Conservation (phyloP, 2,113 vertebrate genomes). For the Melanerpes formicivorus region DNA sequence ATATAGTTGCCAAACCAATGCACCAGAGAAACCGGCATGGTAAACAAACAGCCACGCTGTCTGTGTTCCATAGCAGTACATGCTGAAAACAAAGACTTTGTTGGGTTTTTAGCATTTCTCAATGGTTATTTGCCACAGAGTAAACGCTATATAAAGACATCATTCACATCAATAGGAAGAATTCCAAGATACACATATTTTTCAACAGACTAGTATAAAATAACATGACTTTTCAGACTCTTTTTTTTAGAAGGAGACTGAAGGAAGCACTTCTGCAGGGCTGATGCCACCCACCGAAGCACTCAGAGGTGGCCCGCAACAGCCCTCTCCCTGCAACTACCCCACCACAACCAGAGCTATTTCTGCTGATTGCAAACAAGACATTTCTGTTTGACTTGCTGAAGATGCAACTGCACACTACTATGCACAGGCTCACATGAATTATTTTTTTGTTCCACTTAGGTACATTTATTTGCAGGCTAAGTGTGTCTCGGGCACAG, state of each 20-base stretch:
- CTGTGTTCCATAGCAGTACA: background rate
- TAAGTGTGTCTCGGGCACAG: background rate
- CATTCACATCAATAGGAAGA: background rate
- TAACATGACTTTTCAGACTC: background rate
- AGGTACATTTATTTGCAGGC: conserved; percentile 7
- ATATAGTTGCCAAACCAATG: background rate
- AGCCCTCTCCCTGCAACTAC: background rate
- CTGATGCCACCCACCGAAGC: background rate
- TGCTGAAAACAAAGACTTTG: background rate
- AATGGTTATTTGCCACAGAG: background rate
- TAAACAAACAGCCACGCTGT: background rate
- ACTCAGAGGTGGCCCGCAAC: background rate
- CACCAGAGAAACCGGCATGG: background rate
- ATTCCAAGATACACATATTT: background rate
- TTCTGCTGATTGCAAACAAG: background rate
- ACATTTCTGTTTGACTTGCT: background rate
- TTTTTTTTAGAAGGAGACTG: background rate
- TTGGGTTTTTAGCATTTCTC: background rate
- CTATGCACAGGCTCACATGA: accelerated
- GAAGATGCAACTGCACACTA: background rate
- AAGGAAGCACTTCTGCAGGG: background rate
- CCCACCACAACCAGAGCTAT: background rate
- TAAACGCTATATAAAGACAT: background rate
- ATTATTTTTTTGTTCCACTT: background rate
- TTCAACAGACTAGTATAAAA: background rate